Conservation (phyloP, 2,797 vertebrate species). For the Galagoides demidoff region DNA sequence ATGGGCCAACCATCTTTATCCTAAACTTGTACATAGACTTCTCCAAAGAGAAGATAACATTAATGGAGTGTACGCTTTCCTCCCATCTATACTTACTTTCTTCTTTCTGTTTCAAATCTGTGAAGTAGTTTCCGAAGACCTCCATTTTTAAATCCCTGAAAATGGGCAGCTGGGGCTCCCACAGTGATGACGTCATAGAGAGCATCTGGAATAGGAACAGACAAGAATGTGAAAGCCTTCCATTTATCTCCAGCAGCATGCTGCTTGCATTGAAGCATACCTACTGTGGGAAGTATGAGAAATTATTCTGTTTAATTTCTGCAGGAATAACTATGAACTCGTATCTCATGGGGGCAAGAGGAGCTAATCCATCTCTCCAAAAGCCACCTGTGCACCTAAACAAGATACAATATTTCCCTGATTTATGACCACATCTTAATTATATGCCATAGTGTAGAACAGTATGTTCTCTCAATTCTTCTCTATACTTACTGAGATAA, state of each 20-base stretch:
- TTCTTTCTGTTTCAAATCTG: slow-evolving; percentile 96
- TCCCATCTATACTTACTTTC: slow-evolving; percentile 90
- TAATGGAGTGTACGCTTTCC: neutral
- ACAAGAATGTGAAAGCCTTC: slow-evolving; percentile 64
- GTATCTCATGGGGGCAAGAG: slow-evolving; percentile 64
- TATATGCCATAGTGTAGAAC: slow-evolving; percentile 71
- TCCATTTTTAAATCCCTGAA: slow-evolving; percentile 97
- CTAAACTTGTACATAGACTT: neutral
- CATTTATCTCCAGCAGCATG: neutral
- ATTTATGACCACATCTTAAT: slow-evolving; percentile 85
- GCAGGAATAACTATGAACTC: slow-evolving; percentile 58
- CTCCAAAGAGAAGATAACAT: neutral
- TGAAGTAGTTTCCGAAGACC: slow-evolving; percentile 95
- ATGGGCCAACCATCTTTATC: neutral
- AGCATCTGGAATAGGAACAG: slow-evolving; percentile 89
- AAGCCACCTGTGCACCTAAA: slow-evolving; percentile 80
- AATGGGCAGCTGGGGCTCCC: slow-evolving; percentile 97
- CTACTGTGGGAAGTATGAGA: neutral
- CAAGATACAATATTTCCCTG: slow-evolving; percentile 79
- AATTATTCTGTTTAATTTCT: slow-evolving; percentile 51
- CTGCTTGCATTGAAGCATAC: neutral
- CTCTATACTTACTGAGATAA: slow-evolving; percentile 80
- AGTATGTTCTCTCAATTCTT: slow-evolving; percentile 76
- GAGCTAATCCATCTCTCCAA: slow-evolving; percentile 79
- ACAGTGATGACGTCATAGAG: slow-evolving; percentile 97